These are phyloP conservation scores for Clarias magur DNA, from an alignment of 2,113 vertebrate genomes.

Conservation along the genomic window DNA sequence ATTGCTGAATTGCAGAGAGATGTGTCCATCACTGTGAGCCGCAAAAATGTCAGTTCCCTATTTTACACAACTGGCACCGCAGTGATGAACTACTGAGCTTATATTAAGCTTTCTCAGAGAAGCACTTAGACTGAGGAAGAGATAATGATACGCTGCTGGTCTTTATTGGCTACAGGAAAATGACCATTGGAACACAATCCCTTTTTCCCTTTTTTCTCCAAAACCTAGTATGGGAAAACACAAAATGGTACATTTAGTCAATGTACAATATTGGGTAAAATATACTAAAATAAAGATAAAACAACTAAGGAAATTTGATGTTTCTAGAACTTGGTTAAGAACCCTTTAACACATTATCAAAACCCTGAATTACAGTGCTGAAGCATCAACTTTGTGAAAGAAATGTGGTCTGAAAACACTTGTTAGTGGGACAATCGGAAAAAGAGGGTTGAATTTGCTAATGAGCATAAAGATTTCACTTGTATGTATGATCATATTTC, in stretches of 20 bases:
- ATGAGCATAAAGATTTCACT: no score
- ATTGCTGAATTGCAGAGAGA: conserved; percentile 19
- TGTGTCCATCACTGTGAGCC: neutral
- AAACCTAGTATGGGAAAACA: neutral
- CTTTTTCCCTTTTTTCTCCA: neutral
- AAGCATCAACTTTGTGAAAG: no score
- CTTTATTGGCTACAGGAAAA: conserved; percentile 28
- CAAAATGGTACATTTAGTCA: neutral
- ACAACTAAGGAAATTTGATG: no score
- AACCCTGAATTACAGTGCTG: no score
- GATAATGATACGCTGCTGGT: conserved; percentile 36
- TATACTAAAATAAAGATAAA: neutral
- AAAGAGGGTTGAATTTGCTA: no score
- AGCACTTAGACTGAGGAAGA: conserved; percentile 38
- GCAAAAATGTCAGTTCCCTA: conserved; percentile 40
- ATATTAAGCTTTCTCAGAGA: conserved; percentile 23
- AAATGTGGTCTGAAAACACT: no score
- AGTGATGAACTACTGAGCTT: conserved; percentile 22
- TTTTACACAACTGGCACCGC: conserved; percentile 16
- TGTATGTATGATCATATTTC: no score
- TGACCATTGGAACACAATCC: neutral
- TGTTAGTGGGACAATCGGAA: no score
- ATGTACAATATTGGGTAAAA: neutral
- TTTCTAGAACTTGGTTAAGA: no score
- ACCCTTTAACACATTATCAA: no score